Base-by-base conservation (phyloP, 2,113 vertebrate species). In the Heterochromis multidens region DNA sequence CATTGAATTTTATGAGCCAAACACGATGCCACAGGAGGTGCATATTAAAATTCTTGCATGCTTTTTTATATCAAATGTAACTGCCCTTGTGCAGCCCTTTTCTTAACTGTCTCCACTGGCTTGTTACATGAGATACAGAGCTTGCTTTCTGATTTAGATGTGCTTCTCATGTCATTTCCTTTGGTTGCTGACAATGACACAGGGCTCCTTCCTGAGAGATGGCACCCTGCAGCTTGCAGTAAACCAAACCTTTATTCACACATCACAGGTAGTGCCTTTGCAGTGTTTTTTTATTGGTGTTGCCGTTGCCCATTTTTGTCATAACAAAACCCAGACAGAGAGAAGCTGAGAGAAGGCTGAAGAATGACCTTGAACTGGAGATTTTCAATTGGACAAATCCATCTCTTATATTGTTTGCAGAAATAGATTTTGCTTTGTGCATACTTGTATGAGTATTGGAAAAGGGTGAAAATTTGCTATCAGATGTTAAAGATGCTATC, bases 401-500 rank as follows among this genome's bases (percentile, higher is more conserved):
- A 29, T 88, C 78, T 80, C 12, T 56, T 80, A 12, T 63, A 31
- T 77, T 87, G 52, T 84, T 82, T 89, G 81, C 77, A 61, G 85
- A 46, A 91, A 91, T 87, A 76, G 77, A 86, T 92, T 93, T 88
- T 62, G n/a, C 65, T 78, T 21, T 9, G 3, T 35, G 5, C 43
- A 14, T 58, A 49, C 37, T 63, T 65, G 77, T 62, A 60, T 31
- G 54, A 89, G 77, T 29, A 81, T 82, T 83, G 81, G 87, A 63
- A 84, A 84, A 82, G 80, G 70, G 25, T 37, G 72, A 84, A 88
- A 91, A 74, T 77, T 87, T 88, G 60, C 82, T 79, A 89, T 94
- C 56, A 94, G 91, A 93, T 94, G 94, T 95, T 92, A 91, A 93
- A 93, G 88, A 91, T 92, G 76, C 82, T 91, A 93, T 95, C 90